Evolutionary conservation across 2,797 vertebrate species (phyloP).

Genomic region (Anisognathus igniventris): DNA sequence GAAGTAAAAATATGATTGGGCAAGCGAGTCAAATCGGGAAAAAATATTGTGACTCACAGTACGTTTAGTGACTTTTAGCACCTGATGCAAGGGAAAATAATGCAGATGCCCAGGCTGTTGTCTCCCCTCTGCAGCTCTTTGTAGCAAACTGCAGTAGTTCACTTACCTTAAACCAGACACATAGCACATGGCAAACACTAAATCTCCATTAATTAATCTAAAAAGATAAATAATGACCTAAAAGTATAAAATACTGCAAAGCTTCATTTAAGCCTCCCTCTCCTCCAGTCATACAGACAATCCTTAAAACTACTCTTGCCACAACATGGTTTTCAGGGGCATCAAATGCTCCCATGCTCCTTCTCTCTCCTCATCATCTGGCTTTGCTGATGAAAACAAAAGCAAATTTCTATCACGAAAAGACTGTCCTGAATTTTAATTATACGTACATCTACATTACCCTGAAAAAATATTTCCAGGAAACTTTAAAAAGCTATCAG

Average conservation of each 20-base stretch:
- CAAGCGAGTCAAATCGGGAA: conserved; percentile 52
- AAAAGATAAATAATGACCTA: not conserved
- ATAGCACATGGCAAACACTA: not conserved
- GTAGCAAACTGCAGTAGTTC: not conserved
- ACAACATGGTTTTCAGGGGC: not conserved
- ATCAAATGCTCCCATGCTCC: not conserved
- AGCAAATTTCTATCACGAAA: not conserved
- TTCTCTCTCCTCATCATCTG: not conserved
- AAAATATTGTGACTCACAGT: conserved; percentile 10
- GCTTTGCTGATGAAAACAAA: not conserved
- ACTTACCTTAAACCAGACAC: not conserved
- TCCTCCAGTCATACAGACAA: not conserved
- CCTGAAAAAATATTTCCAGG: not conserved
- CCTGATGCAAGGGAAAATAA: conserved; percentile 55
- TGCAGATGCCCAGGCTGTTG: not conserved
- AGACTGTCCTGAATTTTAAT: not conserved
- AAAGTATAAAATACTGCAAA: not conserved
- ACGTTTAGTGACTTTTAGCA: conserved; percentile 40
- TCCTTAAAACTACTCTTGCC: not conserved
- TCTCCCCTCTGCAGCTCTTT: not conserved
- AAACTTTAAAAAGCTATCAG: not conserved
- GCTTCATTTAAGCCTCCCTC: not conserved
- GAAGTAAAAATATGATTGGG: conserved; percentile 61
- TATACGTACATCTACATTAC: fast-evolving
- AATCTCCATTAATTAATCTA: not conserved